Conservation (phyloP, 2,888 invertebrate species). For the Empis livida region DNA sequence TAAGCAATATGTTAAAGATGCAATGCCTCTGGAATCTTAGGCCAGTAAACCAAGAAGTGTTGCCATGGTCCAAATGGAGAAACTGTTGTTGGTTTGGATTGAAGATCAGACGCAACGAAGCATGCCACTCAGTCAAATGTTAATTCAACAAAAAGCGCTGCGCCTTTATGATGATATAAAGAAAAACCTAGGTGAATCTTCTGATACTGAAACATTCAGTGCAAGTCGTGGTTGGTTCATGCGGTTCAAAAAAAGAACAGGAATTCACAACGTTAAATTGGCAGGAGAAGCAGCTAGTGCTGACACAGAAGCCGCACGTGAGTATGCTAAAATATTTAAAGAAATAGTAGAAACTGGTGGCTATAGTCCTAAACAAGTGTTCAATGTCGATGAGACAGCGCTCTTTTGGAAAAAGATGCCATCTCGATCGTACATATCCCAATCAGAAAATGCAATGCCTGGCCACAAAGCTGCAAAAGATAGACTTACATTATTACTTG, state of each 20-base stretch:
- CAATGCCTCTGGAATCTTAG: too few relatives aligned
- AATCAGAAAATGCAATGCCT: background rate
- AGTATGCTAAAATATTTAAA: background rate
- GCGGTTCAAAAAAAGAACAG: background rate
- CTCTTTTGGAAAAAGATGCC: background rate
- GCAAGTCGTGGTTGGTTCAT: constrained; percentile 7
- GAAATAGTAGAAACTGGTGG: background rate
- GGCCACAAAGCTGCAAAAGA: background rate
- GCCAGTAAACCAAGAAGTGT: too few relatives aligned
- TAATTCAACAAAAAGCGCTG: background rate
- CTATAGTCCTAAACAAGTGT: background rate
- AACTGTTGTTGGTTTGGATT: background rate
- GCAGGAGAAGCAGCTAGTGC: background rate
- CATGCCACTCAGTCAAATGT: background rate
- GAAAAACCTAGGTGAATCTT: background rate
- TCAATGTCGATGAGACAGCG: background rate
- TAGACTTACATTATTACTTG: background rate
- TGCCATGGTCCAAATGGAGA: background rate
- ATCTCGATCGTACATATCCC: background rate
- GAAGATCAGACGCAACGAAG: background rate
- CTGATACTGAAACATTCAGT: too few relatives aligned
- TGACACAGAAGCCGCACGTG: background rate
- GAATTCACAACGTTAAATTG: background rate
- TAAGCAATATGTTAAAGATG: too few relatives aligned
- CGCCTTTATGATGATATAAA: background rate